These are phyloP conservation scores for Myrmecobius fasciatus DNA, from an alignment of 2,113 vertebrate genomes.

Conservation along the genomic window DNA sequence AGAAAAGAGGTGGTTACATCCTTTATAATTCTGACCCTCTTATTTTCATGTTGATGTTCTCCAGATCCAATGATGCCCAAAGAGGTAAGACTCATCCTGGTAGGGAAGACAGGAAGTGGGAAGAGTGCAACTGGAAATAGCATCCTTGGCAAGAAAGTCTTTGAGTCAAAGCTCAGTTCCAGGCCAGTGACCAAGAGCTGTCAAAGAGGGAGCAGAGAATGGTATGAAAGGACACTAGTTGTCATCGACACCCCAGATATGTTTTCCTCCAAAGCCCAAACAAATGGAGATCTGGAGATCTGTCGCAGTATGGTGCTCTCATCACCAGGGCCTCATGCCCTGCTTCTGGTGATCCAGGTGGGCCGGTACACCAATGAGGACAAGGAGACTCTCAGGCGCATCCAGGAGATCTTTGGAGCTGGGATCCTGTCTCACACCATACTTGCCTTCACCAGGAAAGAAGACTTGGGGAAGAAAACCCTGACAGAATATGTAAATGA, in stretches of 20 bases:
- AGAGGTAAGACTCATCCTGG: slow-evolving; percentile 49
- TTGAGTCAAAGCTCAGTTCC: slow-evolving; percentile 11
- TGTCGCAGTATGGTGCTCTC: neutral
- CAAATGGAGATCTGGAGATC: accelerated
- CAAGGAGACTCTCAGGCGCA: neutral
- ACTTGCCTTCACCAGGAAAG: slow-evolving; percentile 61
- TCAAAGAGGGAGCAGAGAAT: neutral
- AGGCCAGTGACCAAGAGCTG: slow-evolving; percentile 4
- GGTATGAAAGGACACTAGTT: slow-evolving; percentile 14
- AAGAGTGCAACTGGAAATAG: slow-evolving; percentile 65
- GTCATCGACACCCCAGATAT: slow-evolving; percentile 65
- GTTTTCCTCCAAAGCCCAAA: neutral
- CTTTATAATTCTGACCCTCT: accelerated
- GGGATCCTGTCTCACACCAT: slow-evolving; percentile 51
- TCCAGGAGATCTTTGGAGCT: slow-evolving; percentile 29
- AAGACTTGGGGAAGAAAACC: slow-evolving; percentile 1
- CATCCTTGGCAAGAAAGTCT: slow-evolving; percentile 36
- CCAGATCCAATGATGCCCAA: neutral
- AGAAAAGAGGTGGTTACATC: accelerated
- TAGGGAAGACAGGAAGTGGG: slow-evolving; percentile 57
- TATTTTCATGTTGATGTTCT: neutral
- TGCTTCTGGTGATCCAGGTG: slow-evolving; percentile 58
- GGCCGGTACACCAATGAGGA: slow-evolving; percentile 51
- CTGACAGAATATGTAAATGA: neutral
- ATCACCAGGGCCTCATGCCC: neutral